Evolutionary conservation across 2,888 invertebrate species (phyloP).

Genomic region (Xylota segnis): DNA sequence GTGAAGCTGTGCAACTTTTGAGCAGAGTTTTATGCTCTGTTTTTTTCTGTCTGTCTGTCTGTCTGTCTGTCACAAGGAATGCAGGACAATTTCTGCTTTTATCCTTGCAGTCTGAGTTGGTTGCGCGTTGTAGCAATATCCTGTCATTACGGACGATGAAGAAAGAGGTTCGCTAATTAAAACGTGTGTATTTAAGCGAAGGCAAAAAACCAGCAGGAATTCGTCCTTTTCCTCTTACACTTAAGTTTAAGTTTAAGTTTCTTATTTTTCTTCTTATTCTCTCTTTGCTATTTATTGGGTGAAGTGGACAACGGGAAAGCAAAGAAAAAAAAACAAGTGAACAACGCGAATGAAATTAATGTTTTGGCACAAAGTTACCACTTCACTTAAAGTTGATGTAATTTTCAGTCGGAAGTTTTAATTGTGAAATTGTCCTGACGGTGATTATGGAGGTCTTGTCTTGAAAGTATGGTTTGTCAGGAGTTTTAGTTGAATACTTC

Average conservation of each 20-base stretch:
- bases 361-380: slow-evolving; percentile 71
- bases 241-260: slow-evolving; percentile 35
- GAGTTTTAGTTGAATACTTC: not conserved
- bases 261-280: slow-evolving; percentile 17
- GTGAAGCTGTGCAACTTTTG: slow-evolving; percentile 44
- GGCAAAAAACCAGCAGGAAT: slow-evolving; percentile 40
- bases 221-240: slow-evolving; percentile 39
- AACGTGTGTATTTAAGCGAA: slow-evolving; percentile 70
- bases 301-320: not conserved
- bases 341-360: slow-evolving; percentile 55
- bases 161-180: slow-evolving; percentile 64
- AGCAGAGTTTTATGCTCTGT: slow-evolving; percentile 33
- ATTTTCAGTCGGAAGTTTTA: slow-evolving; percentile 65
- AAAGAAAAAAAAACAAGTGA: slow-evolving; percentile 22
- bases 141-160: slow-evolving; percentile 59
- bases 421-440: slow-evolving; percentile 69
- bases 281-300: not conserved
- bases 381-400: slow-evolving; percentile 63
- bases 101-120: slow-evolving; percentile 42
- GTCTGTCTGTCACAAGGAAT: slow-evolving; percentile 59
- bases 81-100: slow-evolving; percentile 51
- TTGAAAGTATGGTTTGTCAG: not conserved
- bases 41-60: not conserved
- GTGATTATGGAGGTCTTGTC: slow-evolving; percentile 55
- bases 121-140: slow-evolving; percentile 64